These are phyloP conservation scores for Theretra japonica DNA, from an alignment of 2,888 invertebrate species.

Conservation along the genomic window DNA sequence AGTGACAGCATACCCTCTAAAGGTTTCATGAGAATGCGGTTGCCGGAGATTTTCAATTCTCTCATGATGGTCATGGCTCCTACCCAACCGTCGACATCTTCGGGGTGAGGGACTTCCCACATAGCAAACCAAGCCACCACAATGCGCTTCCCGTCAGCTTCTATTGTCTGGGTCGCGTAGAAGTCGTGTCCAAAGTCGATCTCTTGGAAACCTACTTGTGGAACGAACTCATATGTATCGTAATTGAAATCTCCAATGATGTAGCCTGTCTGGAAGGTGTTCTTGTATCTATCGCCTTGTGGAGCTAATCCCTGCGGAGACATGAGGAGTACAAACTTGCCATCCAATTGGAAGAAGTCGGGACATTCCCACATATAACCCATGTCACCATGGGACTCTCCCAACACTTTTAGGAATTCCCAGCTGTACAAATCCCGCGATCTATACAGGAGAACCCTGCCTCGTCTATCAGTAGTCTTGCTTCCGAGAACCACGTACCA, in stretches of 20 bases:
- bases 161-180: constrained; percentile 75
- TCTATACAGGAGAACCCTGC: constrained; percentile 71
- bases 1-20: constrained; percentile 59
- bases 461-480: constrained; percentile 63
- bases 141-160: constrained; percentile 66
- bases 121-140: constrained; percentile 75
- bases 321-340: constrained; percentile 72
- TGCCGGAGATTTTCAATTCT: constrained; percentile 61
- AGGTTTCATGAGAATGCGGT: constrained; percentile 69
- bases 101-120: constrained; percentile 73
- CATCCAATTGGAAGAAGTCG: constrained; percentile 77
- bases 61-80: constrained; percentile 75
- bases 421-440: constrained; percentile 69
- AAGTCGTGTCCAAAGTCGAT: constrained; percentile 79
- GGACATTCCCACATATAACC: constrained; percentile 84
- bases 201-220: constrained; percentile 70
- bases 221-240: constrained; percentile 68
- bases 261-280: constrained; percentile 71
- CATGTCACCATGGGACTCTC: constrained; percentile 65
- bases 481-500: constrained; percentile 78
- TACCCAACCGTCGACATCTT: constrained; percentile 75
- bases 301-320: constrained; percentile 75
- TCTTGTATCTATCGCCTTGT: constrained; percentile 74
- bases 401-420: constrained; percentile 70
- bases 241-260: constrained; percentile 76